Base-by-base conservation (phyloP, 2,797 vertebrate species). In the Siniperca scherzeri region DNA sequence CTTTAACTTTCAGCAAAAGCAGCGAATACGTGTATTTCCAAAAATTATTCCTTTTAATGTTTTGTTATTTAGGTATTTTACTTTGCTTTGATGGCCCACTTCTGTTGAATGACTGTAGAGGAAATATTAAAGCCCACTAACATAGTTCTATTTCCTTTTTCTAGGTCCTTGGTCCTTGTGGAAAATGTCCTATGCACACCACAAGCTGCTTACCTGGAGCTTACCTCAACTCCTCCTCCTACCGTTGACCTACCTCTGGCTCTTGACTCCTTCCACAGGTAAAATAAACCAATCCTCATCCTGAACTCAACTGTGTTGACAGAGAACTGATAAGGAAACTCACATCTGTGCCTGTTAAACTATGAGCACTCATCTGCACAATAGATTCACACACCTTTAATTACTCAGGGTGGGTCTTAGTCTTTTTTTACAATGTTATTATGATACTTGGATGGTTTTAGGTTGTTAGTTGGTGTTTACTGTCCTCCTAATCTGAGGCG, bases 161-260 rank as follows among this genome's bases (percentile, higher is more conserved):
- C 36, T 81, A 94, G 92, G 81, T 85, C 55, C 64, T 82, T 69
- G 77, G 62, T 87, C 78, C 74, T 86, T 38, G 86, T 89, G 74
- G 69, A 95, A 94, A 87, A 96, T 96, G 96, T 92, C 88, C 87
- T 86, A 69, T 92, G 91, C 87, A 90, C 85, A 80, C 59, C 81
- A 74, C 70, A 93, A 90, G 82, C 90, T 89, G 88, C 85, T 91
- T 71, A 83, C 79, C 68, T 90, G 90, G 91, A 89, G 89, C 80
- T 88, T 86, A 77, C 88, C 89, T 91, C 91, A 82, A 76, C 87
- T 90, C 62, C 64, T 94, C 74, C 80, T 94, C 27, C 83, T 96
- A 3, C 86, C 33, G 25, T 89, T 96, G 85, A 85, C 83, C 89
- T 93, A 74, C 90, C 87, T 95, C 80, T 91, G 89, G 80, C 89